Evolutionary conservation across 1,140 invertebrate species (phyloP).

Genomic region (Lasaia peninsularis): DNA sequence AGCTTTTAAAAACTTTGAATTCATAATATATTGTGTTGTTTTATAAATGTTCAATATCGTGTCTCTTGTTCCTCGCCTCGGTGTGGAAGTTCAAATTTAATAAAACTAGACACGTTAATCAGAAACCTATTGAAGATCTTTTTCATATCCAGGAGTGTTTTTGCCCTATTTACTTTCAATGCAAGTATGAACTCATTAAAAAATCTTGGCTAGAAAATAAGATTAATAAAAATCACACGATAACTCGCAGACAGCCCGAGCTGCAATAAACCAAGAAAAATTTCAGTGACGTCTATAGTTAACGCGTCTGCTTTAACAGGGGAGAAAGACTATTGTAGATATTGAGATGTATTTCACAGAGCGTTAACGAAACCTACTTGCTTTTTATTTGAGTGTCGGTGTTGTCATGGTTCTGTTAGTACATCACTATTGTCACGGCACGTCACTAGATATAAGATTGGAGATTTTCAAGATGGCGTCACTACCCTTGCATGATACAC

Average conservation of each 20-base stretch:
- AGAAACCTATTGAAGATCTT: background rate
- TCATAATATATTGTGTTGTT: no score
- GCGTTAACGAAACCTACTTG: background rate
- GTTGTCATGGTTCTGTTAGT: no score
- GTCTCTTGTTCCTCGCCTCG: no score
- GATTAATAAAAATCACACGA: background rate
- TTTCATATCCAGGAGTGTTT: background rate
- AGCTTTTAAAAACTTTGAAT: no score
- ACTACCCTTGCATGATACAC: no score
- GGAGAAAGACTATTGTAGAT: slow-evolving; percentile 21
- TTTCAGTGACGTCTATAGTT: slow-evolving; percentile 33
- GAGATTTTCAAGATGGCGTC: no score
- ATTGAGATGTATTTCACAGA: slow-evolving; percentile 10
- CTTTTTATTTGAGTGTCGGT: no score
- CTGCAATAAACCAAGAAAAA: slow-evolving; percentile 8
- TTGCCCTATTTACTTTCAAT: background rate
- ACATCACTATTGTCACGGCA: no score
- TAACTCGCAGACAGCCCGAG: slow-evolving; percentile 8
- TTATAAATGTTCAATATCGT: no score
- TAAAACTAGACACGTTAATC: background rate
- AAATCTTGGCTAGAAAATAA: background rate
- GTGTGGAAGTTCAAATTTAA: background rate
- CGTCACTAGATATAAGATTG: no score
- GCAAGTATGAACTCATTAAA: slow-evolving; percentile 1
- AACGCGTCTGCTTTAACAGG: slow-evolving; percentile 30